Evolutionary conservation across 2,797 vertebrate genomes (phyloP).

Genomic region (Pogonophryne albipinna): DNA sequence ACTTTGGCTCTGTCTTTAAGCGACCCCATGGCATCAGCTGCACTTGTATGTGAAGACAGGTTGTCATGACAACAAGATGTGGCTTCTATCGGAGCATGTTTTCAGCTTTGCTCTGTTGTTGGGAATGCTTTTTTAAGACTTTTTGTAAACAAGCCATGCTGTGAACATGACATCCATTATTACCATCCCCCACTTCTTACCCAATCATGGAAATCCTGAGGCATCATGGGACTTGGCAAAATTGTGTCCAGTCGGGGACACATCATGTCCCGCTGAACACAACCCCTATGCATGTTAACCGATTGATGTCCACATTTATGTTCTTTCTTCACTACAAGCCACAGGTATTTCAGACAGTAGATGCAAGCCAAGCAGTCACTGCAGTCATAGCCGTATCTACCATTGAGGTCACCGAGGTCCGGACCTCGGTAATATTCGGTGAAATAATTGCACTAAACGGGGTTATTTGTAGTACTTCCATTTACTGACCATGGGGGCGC

Average conservation of each 20-base stretch:
- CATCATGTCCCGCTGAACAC: constrained; percentile 18
- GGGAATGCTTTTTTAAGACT: background rate
- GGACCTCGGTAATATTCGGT: no score
- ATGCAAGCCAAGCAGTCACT: background rate
- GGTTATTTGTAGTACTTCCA: no score
- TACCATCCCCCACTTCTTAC: constrained; percentile 15
- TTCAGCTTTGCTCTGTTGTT: constrained; percentile 20
- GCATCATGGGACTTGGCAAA: constrained; percentile 16
- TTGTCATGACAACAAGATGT: constrained; percentile 60
- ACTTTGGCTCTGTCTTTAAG: constrained; percentile 64
- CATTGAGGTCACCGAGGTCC: no score
- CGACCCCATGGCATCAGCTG: constrained; percentile 29
- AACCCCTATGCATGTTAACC: constrained; percentile 20
- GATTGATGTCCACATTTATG: background rate
- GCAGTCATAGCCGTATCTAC: no score
- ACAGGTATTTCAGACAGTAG: constrained; percentile 23
- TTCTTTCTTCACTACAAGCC: constrained; percentile 10
- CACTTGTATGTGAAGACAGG: constrained; percentile 2
- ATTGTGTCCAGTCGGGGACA: constrained; percentile 22
- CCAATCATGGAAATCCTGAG: constrained; percentile 38
- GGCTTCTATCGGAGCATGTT: constrained; percentile 49
- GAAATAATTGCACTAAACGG: no score
- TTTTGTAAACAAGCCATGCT: constrained; percentile 21
- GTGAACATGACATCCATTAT: constrained; percentile 43
- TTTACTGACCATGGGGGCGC: no score